phyloP scores from a whole-genome alignment of 2,113 vertebrate genomes.

The Spilogale gracilis region DNA sequence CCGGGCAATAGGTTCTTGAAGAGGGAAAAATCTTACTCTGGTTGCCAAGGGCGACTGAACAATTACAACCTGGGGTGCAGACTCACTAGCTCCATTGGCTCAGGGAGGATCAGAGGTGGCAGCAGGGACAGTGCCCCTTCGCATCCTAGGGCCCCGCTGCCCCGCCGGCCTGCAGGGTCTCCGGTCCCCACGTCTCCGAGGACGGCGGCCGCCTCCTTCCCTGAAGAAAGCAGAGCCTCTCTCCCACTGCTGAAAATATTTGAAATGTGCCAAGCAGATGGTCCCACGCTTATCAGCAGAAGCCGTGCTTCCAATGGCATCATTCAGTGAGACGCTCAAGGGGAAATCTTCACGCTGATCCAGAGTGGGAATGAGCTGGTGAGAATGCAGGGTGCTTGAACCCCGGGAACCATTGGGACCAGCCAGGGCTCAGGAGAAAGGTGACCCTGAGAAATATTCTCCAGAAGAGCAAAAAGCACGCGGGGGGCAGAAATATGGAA shows the following conservation, averaged over 20 bases:
- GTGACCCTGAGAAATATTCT: neutral
- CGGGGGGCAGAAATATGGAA: fast-evolving
- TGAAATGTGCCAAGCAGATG: constrained; percentile 81
- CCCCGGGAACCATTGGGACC: neutral
- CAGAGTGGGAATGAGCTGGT: neutral
- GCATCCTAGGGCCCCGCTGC: neutral
- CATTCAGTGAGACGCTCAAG: constrained; percentile 72
- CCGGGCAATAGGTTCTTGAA: neutral
- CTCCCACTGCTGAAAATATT: constrained; percentile 78
- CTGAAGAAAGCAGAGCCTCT: constrained; percentile 71
- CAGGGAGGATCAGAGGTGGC: constrained; percentile 74
- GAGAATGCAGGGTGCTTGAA: neutral
- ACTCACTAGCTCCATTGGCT: constrained; percentile 82
- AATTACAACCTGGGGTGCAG: neutral
- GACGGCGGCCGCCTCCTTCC: constrained; percentile 66
- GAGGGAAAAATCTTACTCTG: constrained; percentile 52
- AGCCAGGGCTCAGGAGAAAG: neutral
- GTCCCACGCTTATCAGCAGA: constrained; percentile 83
- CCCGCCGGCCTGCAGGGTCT: constrained; percentile 17
- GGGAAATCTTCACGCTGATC: constrained; percentile 64
- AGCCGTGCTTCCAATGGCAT: constrained; percentile 85
- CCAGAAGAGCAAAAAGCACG: fast-evolving
- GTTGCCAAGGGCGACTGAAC: constrained; percentile 46
- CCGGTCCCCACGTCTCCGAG: constrained; percentile 66
- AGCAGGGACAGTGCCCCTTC: neutral